Evolutionary conservation across 2,888 invertebrate species (phyloP).

Genomic region (Cantharis rufa): DNA sequence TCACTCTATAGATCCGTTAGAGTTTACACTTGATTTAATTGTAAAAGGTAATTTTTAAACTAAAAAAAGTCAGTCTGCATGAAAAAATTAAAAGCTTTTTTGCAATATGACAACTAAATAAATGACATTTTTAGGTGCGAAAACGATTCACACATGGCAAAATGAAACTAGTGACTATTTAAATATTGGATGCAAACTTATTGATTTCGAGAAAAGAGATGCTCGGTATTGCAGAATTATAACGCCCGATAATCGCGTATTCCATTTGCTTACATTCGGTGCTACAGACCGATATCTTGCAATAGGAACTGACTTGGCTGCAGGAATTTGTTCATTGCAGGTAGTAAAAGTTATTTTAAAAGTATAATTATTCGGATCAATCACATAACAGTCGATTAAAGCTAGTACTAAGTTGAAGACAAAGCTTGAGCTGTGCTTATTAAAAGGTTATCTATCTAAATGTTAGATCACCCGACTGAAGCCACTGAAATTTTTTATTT

Average conservation of each 20-base stretch:
- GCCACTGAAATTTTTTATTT: too few relatives aligned
- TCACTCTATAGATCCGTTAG: constrained; percentile 21
- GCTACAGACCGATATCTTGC: background rate
- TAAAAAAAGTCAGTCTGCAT: too few relatives aligned
- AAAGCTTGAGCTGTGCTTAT: too few relatives aligned
- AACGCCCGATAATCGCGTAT: background rate
- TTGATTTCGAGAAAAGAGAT: background rate
- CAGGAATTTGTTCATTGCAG: background rate
- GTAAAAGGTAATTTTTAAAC: constrained; percentile 14
- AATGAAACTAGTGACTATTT: constrained; percentile 14
- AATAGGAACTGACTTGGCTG: background rate
- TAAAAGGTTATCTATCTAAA: too few relatives aligned
- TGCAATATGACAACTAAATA: background rate
- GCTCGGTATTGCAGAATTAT: background rate
- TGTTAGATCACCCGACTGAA: too few relatives aligned
- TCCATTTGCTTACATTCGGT: background rate
- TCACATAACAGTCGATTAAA: too few relatives aligned
- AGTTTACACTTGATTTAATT: constrained; percentile 24
- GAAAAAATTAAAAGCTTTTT: too few relatives aligned
- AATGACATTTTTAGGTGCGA: background rate
- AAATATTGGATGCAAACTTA: constrained; percentile 26
- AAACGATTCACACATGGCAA: constrained; percentile 10
- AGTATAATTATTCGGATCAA: too few relatives aligned
- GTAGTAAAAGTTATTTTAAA: background rate
- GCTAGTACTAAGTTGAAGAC: too few relatives aligned